These are phyloP conservation scores for Cebidichthys violaceus DNA, from an alignment of 2,113 vertebrate genomes.

Conservation along the genomic window DNA sequence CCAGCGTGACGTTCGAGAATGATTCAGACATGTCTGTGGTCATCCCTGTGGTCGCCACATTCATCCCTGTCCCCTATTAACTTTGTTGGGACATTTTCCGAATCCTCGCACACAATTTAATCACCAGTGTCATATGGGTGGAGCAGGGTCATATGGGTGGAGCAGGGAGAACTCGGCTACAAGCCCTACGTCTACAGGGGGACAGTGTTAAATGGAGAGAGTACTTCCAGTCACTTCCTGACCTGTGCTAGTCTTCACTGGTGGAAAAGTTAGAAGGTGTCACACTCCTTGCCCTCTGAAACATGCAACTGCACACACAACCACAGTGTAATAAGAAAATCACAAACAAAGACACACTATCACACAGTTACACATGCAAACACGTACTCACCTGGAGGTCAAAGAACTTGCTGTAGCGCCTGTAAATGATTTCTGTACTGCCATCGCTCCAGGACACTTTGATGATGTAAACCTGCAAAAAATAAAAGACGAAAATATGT, in stretches of 20 bases:
- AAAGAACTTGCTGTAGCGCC: conserved; percentile 99
- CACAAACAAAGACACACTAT: background rate
- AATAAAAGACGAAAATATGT: conserved; percentile 14
- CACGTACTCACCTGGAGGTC: conserved; percentile 92
- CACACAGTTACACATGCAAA: background rate
- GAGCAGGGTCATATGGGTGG: too few relatives aligned
- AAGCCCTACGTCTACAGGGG: background rate
- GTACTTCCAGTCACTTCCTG: conserved; percentile 17
- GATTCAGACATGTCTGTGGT: conserved; percentile 80
- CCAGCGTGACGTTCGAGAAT: conserved; percentile 56
- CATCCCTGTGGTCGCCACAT: conserved; percentile 49
- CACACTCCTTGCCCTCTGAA: background rate
- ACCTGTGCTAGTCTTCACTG: background rate
- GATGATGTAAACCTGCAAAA: conserved; percentile 95
- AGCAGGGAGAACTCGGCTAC: conserved; percentile 25
- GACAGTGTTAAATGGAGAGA: conserved; percentile 10
- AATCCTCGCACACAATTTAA: conserved; percentile 50
- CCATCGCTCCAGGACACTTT: conserved; percentile 96
- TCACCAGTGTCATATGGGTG: conserved; percentile 56
- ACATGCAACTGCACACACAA: background rate
- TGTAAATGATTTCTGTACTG: conserved; percentile 92
- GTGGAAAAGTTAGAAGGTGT: background rate
- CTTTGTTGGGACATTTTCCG: conserved; percentile 60
- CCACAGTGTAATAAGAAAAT: background rate
- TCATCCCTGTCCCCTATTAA: conserved; percentile 59